Evolutionary conservation across 2,888 invertebrate genomes (phyloP).

Genomic region (Cyrtodaria siliqua): DNA sequence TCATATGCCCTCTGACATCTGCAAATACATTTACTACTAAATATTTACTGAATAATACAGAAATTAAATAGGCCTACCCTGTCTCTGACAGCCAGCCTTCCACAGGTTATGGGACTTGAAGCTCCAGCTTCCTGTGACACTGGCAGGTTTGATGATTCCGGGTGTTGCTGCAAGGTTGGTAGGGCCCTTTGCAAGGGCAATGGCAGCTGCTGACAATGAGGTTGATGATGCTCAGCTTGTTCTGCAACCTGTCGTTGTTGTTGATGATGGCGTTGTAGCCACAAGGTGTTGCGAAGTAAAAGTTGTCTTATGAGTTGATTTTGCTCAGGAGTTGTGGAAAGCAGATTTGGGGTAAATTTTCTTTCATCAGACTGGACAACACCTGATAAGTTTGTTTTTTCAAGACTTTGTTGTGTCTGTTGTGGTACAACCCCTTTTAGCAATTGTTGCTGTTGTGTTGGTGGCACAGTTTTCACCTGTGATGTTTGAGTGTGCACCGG

Average conservation of each 20-base stretch:
- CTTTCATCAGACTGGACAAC: too few relatives aligned
- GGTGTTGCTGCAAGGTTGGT: not conserved
- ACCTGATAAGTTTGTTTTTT: too few relatives aligned
- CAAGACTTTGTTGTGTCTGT: too few relatives aligned
- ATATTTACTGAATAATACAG: too few relatives aligned
- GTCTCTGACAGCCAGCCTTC: not conserved
- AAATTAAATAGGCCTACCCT: constrained; percentile 8
- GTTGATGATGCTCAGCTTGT: too few relatives aligned
- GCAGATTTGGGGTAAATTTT: too few relatives aligned
- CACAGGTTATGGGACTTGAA: constrained; percentile 22
- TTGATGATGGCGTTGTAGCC: constrained; percentile 14
- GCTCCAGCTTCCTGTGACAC: not conserved
- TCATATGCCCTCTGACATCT: not conserved
- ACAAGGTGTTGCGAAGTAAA: constrained; percentile 3
- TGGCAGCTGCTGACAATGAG: too few relatives aligned
- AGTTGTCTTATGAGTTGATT: constrained; percentile 11
- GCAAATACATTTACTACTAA: not conserved
- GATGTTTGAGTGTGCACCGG: not conserved
- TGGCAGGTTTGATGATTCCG: not conserved
- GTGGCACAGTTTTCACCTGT: too few relatives aligned
- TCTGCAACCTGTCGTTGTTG: constrained; percentile 5
- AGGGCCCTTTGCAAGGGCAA: not conserved
- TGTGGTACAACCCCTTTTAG: too few relatives aligned
- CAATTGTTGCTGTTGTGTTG: too few relatives aligned
- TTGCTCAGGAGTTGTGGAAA: not conserved